phyloP scores from a whole-genome alignment of 2,797 vertebrate species.

The Sebastiscus tertius region DNA sequence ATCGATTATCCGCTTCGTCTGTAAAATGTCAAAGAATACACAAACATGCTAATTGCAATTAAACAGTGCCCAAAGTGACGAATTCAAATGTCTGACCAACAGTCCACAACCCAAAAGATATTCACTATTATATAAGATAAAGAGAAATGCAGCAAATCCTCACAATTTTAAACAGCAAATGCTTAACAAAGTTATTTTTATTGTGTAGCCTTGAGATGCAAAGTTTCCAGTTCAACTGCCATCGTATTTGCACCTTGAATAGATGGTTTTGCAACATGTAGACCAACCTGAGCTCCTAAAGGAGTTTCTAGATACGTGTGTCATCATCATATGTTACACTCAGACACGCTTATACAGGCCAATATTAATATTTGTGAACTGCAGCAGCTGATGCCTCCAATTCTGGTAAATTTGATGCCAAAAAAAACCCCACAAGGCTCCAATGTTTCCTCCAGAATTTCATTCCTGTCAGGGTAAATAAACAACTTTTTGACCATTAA shows the following conservation, averaged over 20 bases:
- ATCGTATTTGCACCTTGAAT: neutral
- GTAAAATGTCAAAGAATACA: too few species aligned
- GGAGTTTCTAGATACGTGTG: neutral
- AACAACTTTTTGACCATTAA: neutral
- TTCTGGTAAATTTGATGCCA: neutral
- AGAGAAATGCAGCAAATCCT: too few species aligned
- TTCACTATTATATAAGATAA: too few species aligned
- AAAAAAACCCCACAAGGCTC: neutral
- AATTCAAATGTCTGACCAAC: neutral
- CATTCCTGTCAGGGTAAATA: neutral
- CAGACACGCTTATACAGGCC: neutral
- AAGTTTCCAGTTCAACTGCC: neutral
- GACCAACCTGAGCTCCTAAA: neutral
- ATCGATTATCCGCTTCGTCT: accelerated
- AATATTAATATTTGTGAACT: neutral
- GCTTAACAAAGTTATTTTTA: neutral
- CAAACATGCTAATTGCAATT: too few species aligned
- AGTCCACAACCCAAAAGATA: neutral
- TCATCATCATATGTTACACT: neutral
- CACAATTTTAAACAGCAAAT: too few species aligned
- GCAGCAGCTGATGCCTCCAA: neutral
- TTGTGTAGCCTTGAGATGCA: neutral
- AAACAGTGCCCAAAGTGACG: neutral
- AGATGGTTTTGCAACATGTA: neutral
- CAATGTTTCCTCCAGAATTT: neutral